These are phyloP conservation scores for Mantis religiosa DNA, from an alignment of 2,888 invertebrate species.

Conservation along the genomic window DNA sequence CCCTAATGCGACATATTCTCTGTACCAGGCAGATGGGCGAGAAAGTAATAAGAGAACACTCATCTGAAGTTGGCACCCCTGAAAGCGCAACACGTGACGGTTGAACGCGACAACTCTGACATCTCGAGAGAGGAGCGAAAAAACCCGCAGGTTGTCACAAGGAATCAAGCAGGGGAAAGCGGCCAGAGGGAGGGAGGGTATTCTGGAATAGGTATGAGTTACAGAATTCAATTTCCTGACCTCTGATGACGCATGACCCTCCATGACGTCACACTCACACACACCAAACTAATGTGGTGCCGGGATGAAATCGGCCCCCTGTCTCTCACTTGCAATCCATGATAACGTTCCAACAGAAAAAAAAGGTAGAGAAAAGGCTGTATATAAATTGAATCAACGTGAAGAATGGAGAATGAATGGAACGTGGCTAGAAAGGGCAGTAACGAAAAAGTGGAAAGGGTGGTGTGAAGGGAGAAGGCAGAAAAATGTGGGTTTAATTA, in stretches of 20 bases:
- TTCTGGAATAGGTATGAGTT: conserved; percentile 8
- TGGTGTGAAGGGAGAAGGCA: not conserved
- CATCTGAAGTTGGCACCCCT: not conserved
- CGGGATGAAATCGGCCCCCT: not conserved
- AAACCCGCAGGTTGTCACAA: not conserved
- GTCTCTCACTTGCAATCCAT: not conserved
- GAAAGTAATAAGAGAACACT: no score
- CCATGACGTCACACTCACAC: conserved; percentile 6
- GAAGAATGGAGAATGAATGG: not conserved
- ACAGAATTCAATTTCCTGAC: conserved; percentile 23
- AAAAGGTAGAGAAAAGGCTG: not conserved
- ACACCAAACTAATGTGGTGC: conserved; percentile 11
- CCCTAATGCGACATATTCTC: no score
- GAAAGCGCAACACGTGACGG: not conserved
- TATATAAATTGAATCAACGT: conserved; percentile 3
- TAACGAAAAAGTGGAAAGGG: not conserved
- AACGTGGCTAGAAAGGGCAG: not conserved
- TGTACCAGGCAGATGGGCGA: no score
- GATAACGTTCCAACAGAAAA: not conserved
- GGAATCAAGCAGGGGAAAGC: not conserved
- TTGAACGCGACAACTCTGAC: not conserved
- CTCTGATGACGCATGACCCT: conserved; percentile 18
- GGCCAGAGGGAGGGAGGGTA: not conserved
- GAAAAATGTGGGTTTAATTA: not conserved
- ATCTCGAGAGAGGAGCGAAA: not conserved